Conservation (phyloP, 2,888 invertebrate species). For the Smittia sp. region DNA sequence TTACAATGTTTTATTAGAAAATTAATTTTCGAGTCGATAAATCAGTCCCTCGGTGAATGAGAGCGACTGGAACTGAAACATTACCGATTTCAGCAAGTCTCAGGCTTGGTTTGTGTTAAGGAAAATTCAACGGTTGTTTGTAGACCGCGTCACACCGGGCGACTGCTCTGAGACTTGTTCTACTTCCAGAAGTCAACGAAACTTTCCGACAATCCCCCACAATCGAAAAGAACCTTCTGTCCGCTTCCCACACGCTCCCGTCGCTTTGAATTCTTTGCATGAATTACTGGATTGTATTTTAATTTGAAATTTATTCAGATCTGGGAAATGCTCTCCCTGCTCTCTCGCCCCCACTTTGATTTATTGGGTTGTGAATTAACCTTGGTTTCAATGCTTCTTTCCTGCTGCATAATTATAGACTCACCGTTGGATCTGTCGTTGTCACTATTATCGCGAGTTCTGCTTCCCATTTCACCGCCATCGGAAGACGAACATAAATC, state of each 20-base stretch:
- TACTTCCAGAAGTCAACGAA: too few relatives aligned
- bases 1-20: constrained; percentile 14
- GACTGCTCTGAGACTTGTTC: too few relatives aligned
- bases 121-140: too few relatives aligned
- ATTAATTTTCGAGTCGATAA: constrained; percentile 22
- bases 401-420: constrained; percentile 57
- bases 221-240: too few relatives aligned
- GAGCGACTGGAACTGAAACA: background rate
- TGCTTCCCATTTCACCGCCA: constrained; percentile 70
- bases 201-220: too few relatives aligned
- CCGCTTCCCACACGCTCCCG: constrained; percentile 13
- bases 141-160: too few relatives aligned
- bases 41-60: background rate
- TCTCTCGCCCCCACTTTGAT: background rate
- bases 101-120: background rate
- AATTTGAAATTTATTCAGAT: constrained; percentile 29
- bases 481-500: constrained; percentile 82
- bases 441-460: constrained; percentile 72
- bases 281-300: constrained; percentile 15
- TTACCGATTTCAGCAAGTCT: background rate
- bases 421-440: constrained; percentile 85
- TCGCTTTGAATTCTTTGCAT: background rate
- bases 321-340: background rate
- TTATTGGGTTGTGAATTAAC: constrained; percentile 2
- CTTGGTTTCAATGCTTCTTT: constrained; percentile 6